Evolutionary conservation across 2,113 vertebrate genomes (phyloP), one percentile per base, ranked within the genome.

Genomic region (Anas platyrhynchos): DNA sequence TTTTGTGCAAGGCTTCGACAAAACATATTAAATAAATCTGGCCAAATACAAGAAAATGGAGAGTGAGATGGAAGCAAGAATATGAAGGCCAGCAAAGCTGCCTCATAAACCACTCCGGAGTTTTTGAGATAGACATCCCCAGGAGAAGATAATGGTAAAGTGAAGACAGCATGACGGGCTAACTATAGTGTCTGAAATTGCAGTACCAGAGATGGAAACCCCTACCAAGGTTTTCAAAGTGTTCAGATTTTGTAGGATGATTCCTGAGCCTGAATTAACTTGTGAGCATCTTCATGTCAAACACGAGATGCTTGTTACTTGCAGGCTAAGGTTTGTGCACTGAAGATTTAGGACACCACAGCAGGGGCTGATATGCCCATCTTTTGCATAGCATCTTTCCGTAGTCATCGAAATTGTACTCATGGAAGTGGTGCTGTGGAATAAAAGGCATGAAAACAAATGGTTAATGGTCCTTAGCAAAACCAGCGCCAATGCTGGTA

Each of bases 361-460:
- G 1, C 38, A 1, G 0, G 26, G 46, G 31, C 44, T 52, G 29
- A 15, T 9, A 2, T 3, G 4, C 9, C 55, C 68, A 18, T 22
- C 1, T 74, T 77, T 52, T 38, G 6, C 38, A 22, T 9, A 56
- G 43, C 1, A 3, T 77, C 78, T 84, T n/a, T 10, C 38, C 69
- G 14, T 38, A 12, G 3, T 6, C 77, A 43, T 18, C 82, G 63
- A 90, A 86, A 88, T 55, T 80, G 14, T 52, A 38, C 36, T 71
- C 52, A 26, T 0, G 1, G 32, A 3, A 31, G 15, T 32, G 9
- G 32, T 54, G 82, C 29, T 72, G 58, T 86, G 16, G 29, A 66
- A 27, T 6, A 8, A 55, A 15, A 7, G 27, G 2, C 17, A 9
- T 31, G 82, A 50, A 84, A 65, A 17, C 5, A 27, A 61, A 32